phyloP scores from a whole-genome alignment of 2,797 vertebrate species.

The Pygocentrus nattereri region DNA sequence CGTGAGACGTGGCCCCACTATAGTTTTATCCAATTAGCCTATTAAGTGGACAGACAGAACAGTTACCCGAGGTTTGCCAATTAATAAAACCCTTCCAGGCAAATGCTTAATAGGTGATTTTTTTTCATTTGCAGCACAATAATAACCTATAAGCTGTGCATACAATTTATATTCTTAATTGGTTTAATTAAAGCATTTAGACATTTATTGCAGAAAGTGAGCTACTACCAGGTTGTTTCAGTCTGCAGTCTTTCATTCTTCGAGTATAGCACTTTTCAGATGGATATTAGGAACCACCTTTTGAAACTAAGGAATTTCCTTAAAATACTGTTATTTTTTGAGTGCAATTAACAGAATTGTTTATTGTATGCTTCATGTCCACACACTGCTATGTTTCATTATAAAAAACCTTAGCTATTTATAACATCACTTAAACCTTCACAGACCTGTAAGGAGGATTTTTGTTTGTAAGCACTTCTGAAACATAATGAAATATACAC shows the following conservation, averaged over 20 bases:
- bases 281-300: background rate
- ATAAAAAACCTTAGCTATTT: too few relatives aligned
- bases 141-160: constrained; percentile 71
- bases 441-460: too few relatives aligned
- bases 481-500: too few relatives aligned
- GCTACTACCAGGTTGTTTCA: constrained; percentile 51
- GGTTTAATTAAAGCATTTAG: constrained; percentile 67
- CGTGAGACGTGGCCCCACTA: constrained; percentile 61
- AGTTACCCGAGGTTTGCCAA: constrained; percentile 70
- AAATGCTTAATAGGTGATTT: constrained; percentile 67
- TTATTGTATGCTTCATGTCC: too few relatives aligned
- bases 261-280: background rate
- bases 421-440: too few relatives aligned
- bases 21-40: constrained; percentile 76
- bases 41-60: constrained; percentile 69
- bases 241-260: background rate
- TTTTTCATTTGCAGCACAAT: constrained; percentile 63
- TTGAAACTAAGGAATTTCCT: background rate
- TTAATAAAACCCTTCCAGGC: constrained; percentile 65
- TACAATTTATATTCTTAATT: constrained; percentile 69
- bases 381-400: too few relatives aligned
- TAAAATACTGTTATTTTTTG: too few relatives aligned
- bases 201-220: constrained; percentile 25
- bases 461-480: too few relatives aligned
- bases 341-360: too few relatives aligned